Evolutionary conservation across 2,797 vertebrate genomes (phyloP).

Genomic region (Chiroxiphia lanceolata): DNA sequence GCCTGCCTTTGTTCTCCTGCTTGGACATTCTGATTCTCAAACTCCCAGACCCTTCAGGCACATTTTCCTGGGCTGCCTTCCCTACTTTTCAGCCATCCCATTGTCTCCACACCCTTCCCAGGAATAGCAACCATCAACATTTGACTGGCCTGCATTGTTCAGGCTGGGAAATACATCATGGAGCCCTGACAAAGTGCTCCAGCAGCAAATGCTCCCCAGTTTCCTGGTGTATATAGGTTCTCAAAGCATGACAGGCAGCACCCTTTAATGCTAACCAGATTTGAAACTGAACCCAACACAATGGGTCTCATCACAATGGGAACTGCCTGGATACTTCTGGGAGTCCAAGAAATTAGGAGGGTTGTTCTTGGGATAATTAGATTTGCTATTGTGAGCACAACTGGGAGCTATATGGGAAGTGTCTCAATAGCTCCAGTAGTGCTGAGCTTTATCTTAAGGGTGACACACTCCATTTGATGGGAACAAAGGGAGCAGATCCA

Average conservation of each 20-base stretch:
- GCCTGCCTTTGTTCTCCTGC: conserved; percentile 34
- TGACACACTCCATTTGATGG: background rate
- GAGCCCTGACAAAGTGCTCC: conserved; percentile 35
- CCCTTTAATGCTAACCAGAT: conserved; percentile 52
- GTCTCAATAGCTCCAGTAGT: background rate
- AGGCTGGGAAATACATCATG: conserved; percentile 17
- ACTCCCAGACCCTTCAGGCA: conserved; percentile 30
- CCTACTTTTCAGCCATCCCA: conserved; percentile 3
- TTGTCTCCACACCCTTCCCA: conserved; percentile 33
- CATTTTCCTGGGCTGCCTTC: conserved; percentile 10
- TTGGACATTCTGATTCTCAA: background rate
- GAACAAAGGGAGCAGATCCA: conserved; percentile 17
- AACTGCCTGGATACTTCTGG: conserved; percentile 38
- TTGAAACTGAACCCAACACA: conserved; percentile 23
- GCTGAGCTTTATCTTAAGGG: background rate
- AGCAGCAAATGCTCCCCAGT: conserved; percentile 1
- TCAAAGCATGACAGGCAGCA: conserved; percentile 13
- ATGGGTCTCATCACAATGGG: conserved; percentile 35
- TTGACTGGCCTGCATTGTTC: conserved; percentile 47
- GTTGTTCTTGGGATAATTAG: conserved; percentile 5
- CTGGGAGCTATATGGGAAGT: conserved; percentile 40
- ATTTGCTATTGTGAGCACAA: conserved; percentile 47
- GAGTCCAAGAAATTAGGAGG: conserved; percentile 17
- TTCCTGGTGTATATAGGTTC: conserved; percentile 27
- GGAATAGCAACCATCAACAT: conserved; percentile 32